Evolutionary conservation across 2,113 vertebrate genomes (phyloP), one percentile per base, ranked within the genome.

Genomic region (Tichodroma muraria): DNA sequence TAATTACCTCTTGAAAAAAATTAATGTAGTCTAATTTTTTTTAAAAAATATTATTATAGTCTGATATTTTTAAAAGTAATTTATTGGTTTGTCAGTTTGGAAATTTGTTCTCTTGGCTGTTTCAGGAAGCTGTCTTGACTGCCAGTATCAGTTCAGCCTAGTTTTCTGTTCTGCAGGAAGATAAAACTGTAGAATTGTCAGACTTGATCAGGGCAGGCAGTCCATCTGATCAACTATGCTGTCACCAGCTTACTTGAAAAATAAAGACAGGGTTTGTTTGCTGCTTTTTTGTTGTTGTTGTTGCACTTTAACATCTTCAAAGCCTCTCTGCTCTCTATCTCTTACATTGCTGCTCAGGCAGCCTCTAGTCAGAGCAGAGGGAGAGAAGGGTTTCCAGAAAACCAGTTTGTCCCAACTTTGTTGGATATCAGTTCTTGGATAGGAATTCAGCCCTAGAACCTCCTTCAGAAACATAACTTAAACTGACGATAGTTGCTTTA

Each of bases 101-200:
- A 31, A 24, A 38, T 85, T 70, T 59, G 9, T 88, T 88, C 91
- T 50, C 72, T 75, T 70, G 72, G 60, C 80, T 66, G 16, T 89
- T 93, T 79, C 63, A 30, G 40, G 42, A 50, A 35, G 27, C 57
- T 85, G 17, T 76, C 77, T 73, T 59, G 21, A 19, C 76, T 92
- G 64, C 47, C 82, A 54, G 59, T 30, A 35, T 57, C 59, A 30
- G 23, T 80, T 83, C 68, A 80, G 71, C 40, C 19, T 50, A 22
- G 24, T 38, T 79, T 94, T 85, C 49, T 84, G 31, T 53, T 88
- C 45, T 69, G 61, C 35, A 80, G 42, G 71, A 77, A 91, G 66
- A 82, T 42, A 90, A 77, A 94, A 81, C 64, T 47, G 71, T 59
- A 85, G 72, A 88, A 73, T 80, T 92, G 80, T 85, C 94, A 90